Percentiles rank a stretch among this genome's conserved stretches.
These are phyloP conservation scores for Turritopsis rubra DNA, from an alignment of 30 jellyfish, hydroid and myxozoan species.

Conservation along the genomic window DNA sequence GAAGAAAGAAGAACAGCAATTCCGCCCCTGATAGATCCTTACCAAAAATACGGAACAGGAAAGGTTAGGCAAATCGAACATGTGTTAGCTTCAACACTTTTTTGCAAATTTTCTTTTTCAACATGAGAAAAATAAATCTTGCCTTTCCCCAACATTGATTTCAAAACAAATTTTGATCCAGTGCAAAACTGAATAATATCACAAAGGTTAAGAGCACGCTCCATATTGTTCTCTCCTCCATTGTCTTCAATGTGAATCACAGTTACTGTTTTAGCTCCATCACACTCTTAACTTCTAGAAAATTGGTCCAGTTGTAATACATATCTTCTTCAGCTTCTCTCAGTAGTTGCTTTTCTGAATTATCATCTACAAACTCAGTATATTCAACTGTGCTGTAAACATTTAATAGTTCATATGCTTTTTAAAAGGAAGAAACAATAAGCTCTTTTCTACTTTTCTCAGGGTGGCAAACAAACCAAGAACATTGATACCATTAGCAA, in stretches of 20 bases:
- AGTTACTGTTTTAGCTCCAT: background rate
- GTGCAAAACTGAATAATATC: slow-evolving; percentile 27
- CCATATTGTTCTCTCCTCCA: slow-evolving; percentile 17
- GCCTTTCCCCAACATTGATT: slow-evolving; percentile 17
- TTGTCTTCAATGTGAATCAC: background rate
- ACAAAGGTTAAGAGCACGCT: background rate
- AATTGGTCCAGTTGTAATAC: background rate
- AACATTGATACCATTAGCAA: no score
- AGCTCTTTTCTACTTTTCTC: no score
- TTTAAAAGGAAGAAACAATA: no score
- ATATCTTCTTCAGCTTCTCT: slow-evolving; percentile 22
- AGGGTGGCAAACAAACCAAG: no score
- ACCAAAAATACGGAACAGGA: no score
- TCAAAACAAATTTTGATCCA: slow-evolving; percentile 28
- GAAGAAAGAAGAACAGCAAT: no score
- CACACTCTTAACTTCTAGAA: slow-evolving; percentile 13
- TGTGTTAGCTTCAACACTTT: slow-evolving; percentile 15
- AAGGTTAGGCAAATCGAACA: slow-evolving; percentile 13
- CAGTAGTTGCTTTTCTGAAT: background rate
- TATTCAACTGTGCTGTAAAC: background rate
- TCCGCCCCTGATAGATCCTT: no score
- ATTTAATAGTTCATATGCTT: no score
- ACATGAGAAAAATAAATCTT: slow-evolving; percentile 2
- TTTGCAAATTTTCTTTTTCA: background rate
- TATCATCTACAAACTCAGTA: no score